Conservation (phyloP, 2,113 vertebrate species). For the Hemibagrus wyckioides region DNA sequence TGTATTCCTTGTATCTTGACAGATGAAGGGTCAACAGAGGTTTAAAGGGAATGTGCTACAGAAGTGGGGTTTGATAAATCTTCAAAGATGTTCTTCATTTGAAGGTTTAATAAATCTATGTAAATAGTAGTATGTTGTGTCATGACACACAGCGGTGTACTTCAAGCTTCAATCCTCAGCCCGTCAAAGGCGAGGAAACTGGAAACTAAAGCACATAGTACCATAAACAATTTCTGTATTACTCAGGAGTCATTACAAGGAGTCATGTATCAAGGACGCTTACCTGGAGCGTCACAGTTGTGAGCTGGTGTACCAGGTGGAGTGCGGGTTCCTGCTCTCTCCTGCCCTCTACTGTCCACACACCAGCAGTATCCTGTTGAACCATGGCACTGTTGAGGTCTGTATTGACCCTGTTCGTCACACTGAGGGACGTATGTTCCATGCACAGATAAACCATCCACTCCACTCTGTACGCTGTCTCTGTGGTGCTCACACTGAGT, state of each 20-base stretch:
- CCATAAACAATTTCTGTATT: background rate
- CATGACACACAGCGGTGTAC: background rate
- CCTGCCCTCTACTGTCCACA: conserved; percentile 74
- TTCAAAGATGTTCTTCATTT: background rate
- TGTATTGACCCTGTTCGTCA: conserved; percentile 75
- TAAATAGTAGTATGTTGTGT: background rate
- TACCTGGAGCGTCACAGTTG: conserved; percentile 75
- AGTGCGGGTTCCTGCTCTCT: conserved; percentile 73
- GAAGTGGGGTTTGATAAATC: background rate
- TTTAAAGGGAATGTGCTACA: background rate
- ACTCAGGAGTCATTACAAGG: background rate
- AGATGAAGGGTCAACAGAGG: background rate
- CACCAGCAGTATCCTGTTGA: conserved; percentile 86
- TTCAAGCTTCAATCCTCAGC: background rate
- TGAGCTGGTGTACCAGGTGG: conserved; percentile 61
- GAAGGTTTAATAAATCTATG: background rate
- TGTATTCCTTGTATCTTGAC: background rate
- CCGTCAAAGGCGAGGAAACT: background rate
- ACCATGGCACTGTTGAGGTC: conserved; percentile 78
- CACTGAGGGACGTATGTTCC: conserved; percentile 79
- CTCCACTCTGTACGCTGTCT: conserved; percentile 52
- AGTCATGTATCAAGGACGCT: conserved; percentile 20
- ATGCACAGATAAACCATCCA: conserved; percentile 29
- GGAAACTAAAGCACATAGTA: background rate
- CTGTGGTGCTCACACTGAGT: conserved; percentile 75